Evolutionary conservation across 2,888 invertebrate genomes (phyloP).

Genomic region (Aleiodes alternator): DNA sequence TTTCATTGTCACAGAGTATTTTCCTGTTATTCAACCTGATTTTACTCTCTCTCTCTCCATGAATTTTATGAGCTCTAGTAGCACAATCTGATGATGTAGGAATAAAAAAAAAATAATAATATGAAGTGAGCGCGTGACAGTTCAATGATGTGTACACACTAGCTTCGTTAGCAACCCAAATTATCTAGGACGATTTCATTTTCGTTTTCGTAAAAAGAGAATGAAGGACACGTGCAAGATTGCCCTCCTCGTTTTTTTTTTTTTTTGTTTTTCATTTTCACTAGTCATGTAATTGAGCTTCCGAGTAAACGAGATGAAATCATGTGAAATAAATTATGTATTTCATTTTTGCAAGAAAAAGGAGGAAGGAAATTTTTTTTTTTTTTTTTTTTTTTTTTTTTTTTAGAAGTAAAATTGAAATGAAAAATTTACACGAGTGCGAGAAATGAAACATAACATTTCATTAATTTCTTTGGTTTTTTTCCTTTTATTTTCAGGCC

Average conservation of each 20-base stretch:
- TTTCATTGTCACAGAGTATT: too few relatives aligned
- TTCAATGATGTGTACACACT: constrained; percentile 32
- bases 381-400: constrained; percentile 10
- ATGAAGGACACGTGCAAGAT: constrained; percentile 36
- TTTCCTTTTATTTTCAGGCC: constrained; percentile 81
- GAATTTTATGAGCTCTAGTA: not conserved
- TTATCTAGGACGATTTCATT: constrained; percentile 47
- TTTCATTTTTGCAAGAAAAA: not conserved
- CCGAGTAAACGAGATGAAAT: constrained; percentile 10
- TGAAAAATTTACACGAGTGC: not conserved
- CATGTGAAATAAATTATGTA: constrained; percentile 6
- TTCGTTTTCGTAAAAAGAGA: constrained; percentile 34
- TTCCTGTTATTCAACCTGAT: too few relatives aligned
- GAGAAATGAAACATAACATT: not conserved
- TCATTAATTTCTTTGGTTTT: constrained; percentile 11
- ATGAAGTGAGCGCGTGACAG: constrained; percentile 31
- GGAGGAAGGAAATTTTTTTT: not conserved
- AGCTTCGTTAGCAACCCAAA: constrained; percentile 42
- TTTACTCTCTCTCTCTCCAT: too few relatives aligned
- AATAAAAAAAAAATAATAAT: not conserved
- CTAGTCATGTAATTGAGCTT: constrained; percentile 29
- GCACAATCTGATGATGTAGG: not conserved
- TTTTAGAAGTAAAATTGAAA: constrained; percentile 1
- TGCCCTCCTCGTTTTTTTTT: constrained; percentile 1
- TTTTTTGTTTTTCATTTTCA: not conserved